Percentiles rank a stretch among this genome's conserved stretches.
phyloP scores from a whole-genome alignment of 2,113 vertebrate genomes.

The Mirounga angustirostris region DNA sequence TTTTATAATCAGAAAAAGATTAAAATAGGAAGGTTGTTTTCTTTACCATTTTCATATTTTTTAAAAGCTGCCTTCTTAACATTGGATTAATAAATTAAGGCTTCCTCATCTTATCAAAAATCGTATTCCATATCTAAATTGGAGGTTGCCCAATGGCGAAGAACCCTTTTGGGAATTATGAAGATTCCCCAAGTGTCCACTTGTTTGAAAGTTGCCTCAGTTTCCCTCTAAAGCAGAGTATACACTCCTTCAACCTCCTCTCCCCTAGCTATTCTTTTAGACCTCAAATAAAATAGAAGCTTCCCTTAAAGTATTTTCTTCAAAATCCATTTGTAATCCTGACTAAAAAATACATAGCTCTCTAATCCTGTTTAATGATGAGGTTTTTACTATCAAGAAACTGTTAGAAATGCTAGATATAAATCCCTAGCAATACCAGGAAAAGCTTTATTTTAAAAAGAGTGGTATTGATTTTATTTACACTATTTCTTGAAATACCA shows the following conservation, averaged over 20 bases:
- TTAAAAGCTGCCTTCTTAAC: background rate
- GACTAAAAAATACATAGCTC: background rate
- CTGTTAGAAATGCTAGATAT: slow-evolving; percentile 34
- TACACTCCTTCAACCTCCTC: background rate
- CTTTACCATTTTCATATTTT: slow-evolving; percentile 17
- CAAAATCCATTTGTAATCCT: slow-evolving; percentile 20
- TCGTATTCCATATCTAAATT: background rate
- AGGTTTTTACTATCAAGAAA: background rate
- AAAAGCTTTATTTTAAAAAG: slow-evolving; percentile 42
- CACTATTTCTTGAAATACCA: background rate
- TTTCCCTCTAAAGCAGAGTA: background rate
- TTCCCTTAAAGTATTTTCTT: background rate
- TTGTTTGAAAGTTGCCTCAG: background rate
- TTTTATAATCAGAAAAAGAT: background rate
- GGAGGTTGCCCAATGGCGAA: background rate
- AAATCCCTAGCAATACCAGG: background rate
- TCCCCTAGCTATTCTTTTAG: background rate
- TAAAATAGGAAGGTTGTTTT: background rate
- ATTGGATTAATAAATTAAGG: background rate
- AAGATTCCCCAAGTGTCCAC: background rate
- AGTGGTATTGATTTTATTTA: background rate
- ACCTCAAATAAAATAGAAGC: background rate
- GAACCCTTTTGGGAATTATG: background rate
- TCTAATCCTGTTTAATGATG: slow-evolving; percentile 5
- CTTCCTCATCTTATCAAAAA: background rate